Evolutionary conservation across 2,888 invertebrate species (phyloP).

Genomic region (Slavum lentiscoides): DNA sequence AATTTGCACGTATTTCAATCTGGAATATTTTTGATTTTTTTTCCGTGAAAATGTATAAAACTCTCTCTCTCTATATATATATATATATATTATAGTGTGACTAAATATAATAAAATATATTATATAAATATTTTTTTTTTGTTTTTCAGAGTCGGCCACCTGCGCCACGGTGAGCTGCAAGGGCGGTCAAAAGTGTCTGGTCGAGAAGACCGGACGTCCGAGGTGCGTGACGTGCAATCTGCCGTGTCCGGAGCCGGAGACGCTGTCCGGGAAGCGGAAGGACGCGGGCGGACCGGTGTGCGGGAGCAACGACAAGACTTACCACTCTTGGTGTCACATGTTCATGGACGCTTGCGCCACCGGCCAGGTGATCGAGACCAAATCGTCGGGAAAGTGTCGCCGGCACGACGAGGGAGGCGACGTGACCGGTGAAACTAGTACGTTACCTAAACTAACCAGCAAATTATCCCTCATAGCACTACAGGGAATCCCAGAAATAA

Average conservation of each 20-base stretch:
- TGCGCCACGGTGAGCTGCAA: conserved; percentile 72
- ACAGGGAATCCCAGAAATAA: too few relatives aligned
- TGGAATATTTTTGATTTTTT: too few relatives aligned
- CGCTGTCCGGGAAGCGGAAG: conserved; percentile 38
- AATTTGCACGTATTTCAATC: too few relatives aligned
- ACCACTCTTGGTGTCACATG: conserved; percentile 79
- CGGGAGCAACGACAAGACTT: conserved; percentile 74
- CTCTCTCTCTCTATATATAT: too few relatives aligned
- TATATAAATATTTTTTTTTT: neutral
- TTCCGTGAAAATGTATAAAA: too few relatives aligned
- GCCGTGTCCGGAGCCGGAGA: conserved; percentile 51
- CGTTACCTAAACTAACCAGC: too few relatives aligned
- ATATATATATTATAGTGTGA: too few relatives aligned
- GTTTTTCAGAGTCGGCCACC: conserved; percentile 66
- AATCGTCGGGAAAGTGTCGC: conserved; percentile 68
- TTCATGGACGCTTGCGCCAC: conserved; percentile 75
- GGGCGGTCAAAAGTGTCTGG: conserved; percentile 71
- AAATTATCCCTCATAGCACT: too few relatives aligned
- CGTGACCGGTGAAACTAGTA: neutral
- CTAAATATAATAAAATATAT: too few relatives aligned
- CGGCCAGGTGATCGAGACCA: conserved; percentile 72
- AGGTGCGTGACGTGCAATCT: conserved; percentile 70
- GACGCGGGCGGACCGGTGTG: conserved; percentile 63
- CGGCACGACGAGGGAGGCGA: neutral
- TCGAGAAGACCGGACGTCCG: conserved; percentile 69